Evolutionary conservation across 2,797 vertebrate species (phyloP).

Genomic region (Sebastes paucispinis): DNA sequence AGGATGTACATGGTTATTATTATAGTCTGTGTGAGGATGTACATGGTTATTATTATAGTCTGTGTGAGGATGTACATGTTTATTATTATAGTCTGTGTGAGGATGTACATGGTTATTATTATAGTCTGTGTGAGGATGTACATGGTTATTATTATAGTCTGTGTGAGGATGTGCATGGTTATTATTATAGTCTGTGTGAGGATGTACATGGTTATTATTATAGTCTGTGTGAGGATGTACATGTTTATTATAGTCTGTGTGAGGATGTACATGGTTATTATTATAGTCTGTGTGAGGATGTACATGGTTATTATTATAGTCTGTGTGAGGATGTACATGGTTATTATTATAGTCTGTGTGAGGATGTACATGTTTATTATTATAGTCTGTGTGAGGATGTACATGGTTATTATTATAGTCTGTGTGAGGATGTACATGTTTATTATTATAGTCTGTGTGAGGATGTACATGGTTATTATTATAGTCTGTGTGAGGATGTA

Average conservation of each 20-base stretch:
- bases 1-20: not conserved
- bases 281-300: not conserved
- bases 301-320: not conserved
- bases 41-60: not conserved
- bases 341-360: too few species aligned
- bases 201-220: not conserved
- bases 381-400: too few species aligned
- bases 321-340: not conserved
- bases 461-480: too few species aligned
- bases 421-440: too few species aligned
- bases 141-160: not conserved
- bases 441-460: too few species aligned
- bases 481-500: too few species aligned
- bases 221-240: not conserved
- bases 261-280: not conserved
- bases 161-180: not conserved
- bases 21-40: not conserved
- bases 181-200: not conserved
- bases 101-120: not conserved
- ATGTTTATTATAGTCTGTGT: not conserved
- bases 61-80: not conserved
- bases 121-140: not conserved
- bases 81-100: not conserved
- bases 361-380: too few species aligned
- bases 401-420: too few species aligned